Evolutionary conservation across 2,888 invertebrate species (phyloP), one percentile per base, ranked within the genome.

Genomic region (Dinocampus coccinellae): DNA sequence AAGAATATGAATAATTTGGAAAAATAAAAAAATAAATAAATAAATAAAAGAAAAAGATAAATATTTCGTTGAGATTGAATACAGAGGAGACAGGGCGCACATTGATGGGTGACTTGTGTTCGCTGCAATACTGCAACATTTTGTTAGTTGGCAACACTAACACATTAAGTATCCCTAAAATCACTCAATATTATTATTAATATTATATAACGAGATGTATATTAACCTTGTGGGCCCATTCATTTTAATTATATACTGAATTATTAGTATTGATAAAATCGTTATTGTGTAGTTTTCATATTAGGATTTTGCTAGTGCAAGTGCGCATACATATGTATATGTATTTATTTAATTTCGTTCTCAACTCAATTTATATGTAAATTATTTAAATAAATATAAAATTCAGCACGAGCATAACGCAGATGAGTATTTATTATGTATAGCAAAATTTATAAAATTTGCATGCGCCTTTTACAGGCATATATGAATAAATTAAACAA

Each of bases 141-240:
- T 85, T 81, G 85, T 87, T 87, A 87, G 85, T 87, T 81, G 85
- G 82, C 83, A 85, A 85, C 83, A 84, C 83, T 86, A 85, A 85
- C 84, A 82, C 82, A 83, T 84, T 85, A 82, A 83, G 82, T 79
- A 79, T 80, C 81, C 84, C 86, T 85, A 86, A 84, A 86, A 87
- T 86, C 86, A 86, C 85, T 85, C 79, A 86, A 86, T 75, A 82
- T 76, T 83, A 83, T 83, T 78, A 86, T 86, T 86, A 85, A 84
- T 85, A 82, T 83, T 81, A 84, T 78, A 79, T 77, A 80, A 82
- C 80, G 76, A 79, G 80, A 76, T n/a, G 81, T 76, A 80, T 74
- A 75, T 72, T 73, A 70, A 76, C 75, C 55, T 75, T 69, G 74
- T 72, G 16, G 70, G 61, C 55, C 73, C 39, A 24, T 70, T 66